These are phyloP conservation scores for Takifugu ocellatus DNA, from an alignment of 2,797 vertebrate genomes.

Conservation along the genomic window DNA sequence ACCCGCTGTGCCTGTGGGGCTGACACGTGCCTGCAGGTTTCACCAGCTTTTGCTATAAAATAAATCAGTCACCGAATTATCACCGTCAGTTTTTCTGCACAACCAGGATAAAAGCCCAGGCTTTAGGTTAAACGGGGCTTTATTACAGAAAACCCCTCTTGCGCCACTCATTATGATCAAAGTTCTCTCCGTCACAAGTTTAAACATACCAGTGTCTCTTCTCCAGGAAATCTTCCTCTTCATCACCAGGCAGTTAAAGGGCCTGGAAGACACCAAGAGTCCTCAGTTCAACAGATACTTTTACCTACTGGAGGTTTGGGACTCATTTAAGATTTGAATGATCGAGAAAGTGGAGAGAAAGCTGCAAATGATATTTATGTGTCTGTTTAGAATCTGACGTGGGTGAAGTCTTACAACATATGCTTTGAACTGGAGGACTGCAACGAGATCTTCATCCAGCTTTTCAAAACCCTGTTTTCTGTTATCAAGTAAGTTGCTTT, in stretches of 20 bases:
- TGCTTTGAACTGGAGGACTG: conserved; percentile 99
- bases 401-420: conserved; percentile 99
- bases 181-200: not conserved
- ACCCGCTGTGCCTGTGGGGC: no score
- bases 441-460: conserved; percentile 99
- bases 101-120: no score
- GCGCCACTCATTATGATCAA: not conserved
- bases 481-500: conserved; percentile 88
- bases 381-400: conserved; percentile 89
- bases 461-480: conserved; percentile 98
- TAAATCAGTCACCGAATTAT: not conserved
- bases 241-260: conserved; percentile 98
- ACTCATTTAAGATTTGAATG: not conserved
- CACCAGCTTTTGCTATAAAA: not conserved
- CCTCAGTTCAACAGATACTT: conserved; percentile 99
- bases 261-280: conserved; percentile 98
- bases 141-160: not conserved
- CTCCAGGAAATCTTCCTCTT: conserved; percentile 98
- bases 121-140: no score
- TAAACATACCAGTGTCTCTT: conserved; percentile 24
- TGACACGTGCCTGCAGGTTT: conserved; percentile 4
- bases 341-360: not conserved
- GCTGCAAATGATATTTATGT: conserved; percentile 6
- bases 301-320: conserved; percentile 93
- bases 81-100: no score